Evolutionary conservation across 2,797 vertebrate species (phyloP).

Genomic region (Acrocephalus scirpaceus): DNA sequence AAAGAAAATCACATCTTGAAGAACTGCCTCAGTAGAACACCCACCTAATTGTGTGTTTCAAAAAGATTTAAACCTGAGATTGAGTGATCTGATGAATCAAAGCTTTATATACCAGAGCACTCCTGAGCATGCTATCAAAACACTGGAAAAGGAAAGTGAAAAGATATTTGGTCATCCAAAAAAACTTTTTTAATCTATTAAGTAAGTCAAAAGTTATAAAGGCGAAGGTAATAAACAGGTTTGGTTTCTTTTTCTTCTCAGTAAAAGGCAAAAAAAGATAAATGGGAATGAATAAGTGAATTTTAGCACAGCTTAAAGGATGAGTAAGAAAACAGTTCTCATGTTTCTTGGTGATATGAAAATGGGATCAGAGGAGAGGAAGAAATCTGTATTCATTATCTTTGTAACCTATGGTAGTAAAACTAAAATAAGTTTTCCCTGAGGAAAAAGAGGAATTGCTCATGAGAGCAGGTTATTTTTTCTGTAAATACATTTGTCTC

Average conservation of each 20-base stretch:
- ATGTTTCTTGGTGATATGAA: neutral
- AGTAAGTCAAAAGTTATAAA: neutral
- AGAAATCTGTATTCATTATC: neutral
- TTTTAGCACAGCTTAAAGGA: neutral
- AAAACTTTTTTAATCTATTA: neutral
- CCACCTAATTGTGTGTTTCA: slow-evolving; percentile 9
- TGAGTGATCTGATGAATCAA: neutral
- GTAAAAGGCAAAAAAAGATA: neutral
- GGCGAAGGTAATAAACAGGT: neutral
- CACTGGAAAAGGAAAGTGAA: neutral
- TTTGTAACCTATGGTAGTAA: neutral
- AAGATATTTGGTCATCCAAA: neutral
- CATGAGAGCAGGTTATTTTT: neutral
- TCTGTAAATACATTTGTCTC: neutral
- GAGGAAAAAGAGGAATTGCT: neutral
- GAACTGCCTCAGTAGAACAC: slow-evolving; percentile 5
- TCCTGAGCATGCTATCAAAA: neutral
- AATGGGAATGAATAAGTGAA: neutral
- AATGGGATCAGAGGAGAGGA: neutral
- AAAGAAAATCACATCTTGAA: slow-evolving; percentile 1
- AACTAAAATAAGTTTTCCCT: neutral
- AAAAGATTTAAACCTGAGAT: slow-evolving; percentile 7
- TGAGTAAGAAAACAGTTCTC: neutral
- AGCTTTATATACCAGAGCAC: neutral
- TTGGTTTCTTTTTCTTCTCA: neutral